Base-by-base conservation (phyloP, 2,888 invertebrate species). In the Megastigmus dorsalis region DNA sequence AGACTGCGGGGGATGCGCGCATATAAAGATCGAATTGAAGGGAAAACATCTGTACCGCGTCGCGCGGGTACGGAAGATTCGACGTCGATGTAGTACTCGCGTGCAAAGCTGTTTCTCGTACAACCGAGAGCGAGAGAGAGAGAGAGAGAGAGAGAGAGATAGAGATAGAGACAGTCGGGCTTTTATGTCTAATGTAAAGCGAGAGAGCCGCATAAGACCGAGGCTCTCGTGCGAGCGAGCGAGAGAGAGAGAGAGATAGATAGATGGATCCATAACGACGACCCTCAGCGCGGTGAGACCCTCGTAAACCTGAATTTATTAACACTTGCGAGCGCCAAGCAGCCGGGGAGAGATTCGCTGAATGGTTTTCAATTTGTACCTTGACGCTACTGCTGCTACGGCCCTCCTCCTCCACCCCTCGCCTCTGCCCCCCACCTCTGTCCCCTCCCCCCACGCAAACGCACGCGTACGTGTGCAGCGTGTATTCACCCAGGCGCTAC, bases 351-450 rank as follows among this genome's bases (percentile, higher is more conserved):
- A 86, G 86, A 87, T 86, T 86, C 85, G 83, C 82, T 82, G 85
- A 87, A 88, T 87, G 87, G 87, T 88, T 87, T 88, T 88, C 88
- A 88, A 88, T 88, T 88, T 88, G 87, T 87, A 86, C 84, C 84
- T 82, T 79, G 81, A 83, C 83, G 80, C n/a, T n/a, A n/a, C n/a
- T n/a, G n/a, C n/a, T n/a, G n/a, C n/a, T n/a, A n/a, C 81, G 43
- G 30, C 3, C 70, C 67, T 57, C 9, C 81, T 68, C 68, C 57
- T 41, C 2, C 36, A 28, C 20, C 43, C 1, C 4, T n/a, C 62
- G 15, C 81, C 68, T 66, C 57, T 41, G 10, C 36, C 43, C 20
- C 43, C 1, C 4, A 38, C 55, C n/a, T n/a, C n/a, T n/a, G 45
- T 20, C 15, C 4, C 54, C 6, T 2, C 54, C 50, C 4, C 20